Evolutionary conservation across 1,140 invertebrate species (phyloP).

Genomic region (Aphis craccivora): DNA sequence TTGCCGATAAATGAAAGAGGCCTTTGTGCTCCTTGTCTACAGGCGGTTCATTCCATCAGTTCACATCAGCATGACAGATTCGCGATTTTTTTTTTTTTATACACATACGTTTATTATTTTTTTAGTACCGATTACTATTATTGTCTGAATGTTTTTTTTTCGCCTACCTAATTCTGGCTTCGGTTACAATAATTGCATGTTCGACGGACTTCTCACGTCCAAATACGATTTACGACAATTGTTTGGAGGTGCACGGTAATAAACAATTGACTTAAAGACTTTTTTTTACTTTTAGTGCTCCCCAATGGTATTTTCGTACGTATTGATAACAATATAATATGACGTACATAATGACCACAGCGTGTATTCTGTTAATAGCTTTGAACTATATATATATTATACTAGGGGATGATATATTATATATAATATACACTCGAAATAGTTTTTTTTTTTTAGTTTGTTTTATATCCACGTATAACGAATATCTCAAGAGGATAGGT

Average conservation of each 20-base stretch:
- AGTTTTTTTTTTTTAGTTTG: background rate
- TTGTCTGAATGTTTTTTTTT: constrained; percentile 51
- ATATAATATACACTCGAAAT: background rate
- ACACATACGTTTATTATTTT: constrained; percentile 17
- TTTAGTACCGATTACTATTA: constrained; percentile 34
- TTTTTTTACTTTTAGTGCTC: constrained; percentile 19
- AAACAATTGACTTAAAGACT: constrained; percentile 49
- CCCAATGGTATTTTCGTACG: constrained; percentile 5
- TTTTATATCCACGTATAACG: background rate
- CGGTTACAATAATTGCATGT: constrained; percentile 58
- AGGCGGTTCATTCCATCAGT: constrained; percentile 57
- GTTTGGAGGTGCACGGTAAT: background rate
- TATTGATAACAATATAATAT: constrained; percentile 15
- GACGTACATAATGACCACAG: background rate
- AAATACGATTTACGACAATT: constrained; percentile 49
- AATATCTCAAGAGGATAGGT: background rate
- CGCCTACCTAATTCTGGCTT: constrained; percentile 45
- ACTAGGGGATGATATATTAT: background rate
- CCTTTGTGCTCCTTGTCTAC: constrained; percentile 51
- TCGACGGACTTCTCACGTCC: constrained; percentile 51
- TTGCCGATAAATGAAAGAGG: constrained; percentile 42
- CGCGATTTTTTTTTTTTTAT: constrained; percentile 27
- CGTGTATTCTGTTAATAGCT: background rate
- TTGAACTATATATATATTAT: background rate
- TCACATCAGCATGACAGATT: constrained; percentile 57